Conservation (phyloP, 2,797 vertebrate species). For the Rhinogobio ventralis region DNA sequence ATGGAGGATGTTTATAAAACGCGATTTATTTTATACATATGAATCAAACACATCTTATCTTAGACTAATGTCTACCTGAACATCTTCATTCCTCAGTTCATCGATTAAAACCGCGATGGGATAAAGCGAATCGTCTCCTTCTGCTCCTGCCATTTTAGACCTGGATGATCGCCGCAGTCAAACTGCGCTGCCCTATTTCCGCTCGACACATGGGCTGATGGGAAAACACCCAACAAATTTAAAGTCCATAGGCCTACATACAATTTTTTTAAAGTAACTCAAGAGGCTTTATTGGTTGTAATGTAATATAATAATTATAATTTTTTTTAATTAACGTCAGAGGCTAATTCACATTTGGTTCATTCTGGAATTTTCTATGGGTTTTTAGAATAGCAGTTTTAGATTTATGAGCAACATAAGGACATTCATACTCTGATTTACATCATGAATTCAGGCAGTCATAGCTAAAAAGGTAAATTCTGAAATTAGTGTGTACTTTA, state of each 20-base stretch:
- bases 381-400: not conserved
- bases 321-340: not conserved
- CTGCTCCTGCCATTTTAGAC: constrained; percentile 88
- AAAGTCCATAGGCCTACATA: constrained; percentile 26
- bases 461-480: not conserved
- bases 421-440: not conserved
- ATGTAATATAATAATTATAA: not conserved
- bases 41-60: not conserved
- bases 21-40: not conserved
- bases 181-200: constrained; percentile 49
- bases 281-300: not conserved
- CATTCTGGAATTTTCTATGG: not conserved
- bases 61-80: constrained; percentile 75
- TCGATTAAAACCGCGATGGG: constrained; percentile 89
- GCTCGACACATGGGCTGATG: not conserved
- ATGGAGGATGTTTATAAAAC: not conserved
- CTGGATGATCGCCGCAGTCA: constrained; percentile 56
- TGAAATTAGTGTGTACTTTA: not conserved
- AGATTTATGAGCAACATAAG: not conserved
- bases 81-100: constrained; percentile 87
- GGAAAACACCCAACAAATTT: constrained; percentile 38
- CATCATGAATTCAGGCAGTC: not conserved
- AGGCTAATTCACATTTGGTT: not conserved
- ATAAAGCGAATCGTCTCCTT: constrained; percentile 88
- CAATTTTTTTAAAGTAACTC: not conserved